Percentiles rank a stretch among this genome's conserved stretches.
Evolutionary conservation across 2,888 invertebrate species (phyloP).

Genomic region (Argyra leucocephala): DNA sequence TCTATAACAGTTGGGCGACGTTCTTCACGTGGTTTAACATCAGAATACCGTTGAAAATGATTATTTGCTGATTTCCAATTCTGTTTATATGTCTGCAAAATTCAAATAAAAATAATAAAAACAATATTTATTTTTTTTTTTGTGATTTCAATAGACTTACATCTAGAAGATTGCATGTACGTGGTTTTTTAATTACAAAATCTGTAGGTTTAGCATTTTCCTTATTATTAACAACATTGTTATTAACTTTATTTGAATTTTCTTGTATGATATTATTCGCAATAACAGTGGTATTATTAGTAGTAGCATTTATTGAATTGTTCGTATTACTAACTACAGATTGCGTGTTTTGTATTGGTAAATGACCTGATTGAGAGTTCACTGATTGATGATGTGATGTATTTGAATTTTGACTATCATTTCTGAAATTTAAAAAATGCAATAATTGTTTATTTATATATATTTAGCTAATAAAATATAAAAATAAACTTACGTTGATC

Average conservation of each 20-base stretch:
- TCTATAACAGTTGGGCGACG: constrained; percentile 76
- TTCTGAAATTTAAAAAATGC: constrained; percentile 27
- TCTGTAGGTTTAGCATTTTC: constrained; percentile 41
- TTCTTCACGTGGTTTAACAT: constrained; percentile 83
- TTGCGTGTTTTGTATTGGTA: constrained; percentile 18
- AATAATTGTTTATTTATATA: not conserved
- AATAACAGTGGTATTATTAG: constrained; percentile 12
- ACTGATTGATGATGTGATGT: constrained; percentile 29
- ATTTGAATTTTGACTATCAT: constrained; percentile 38
- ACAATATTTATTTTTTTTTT: not conserved
- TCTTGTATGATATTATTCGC: constrained; percentile 14
- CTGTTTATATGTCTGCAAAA: constrained; percentile 54
- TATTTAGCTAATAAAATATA: not conserved
- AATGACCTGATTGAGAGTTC: constrained; percentile 14
- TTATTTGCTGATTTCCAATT: constrained; percentile 65
- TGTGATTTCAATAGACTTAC: constrained; percentile 28
- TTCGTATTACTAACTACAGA: constrained; percentile 16
- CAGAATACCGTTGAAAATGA: constrained; percentile 64
- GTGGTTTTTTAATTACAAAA: constrained; percentile 39
- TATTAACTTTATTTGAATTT: constrained; percentile 20
- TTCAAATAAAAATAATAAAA: not conserved
- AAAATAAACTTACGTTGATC: constrained; percentile 61
- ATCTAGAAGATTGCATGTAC: constrained; percentile 37
- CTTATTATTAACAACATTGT: constrained; percentile 29
- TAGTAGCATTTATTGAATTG: not conserved